Conservation (phyloP, 2,113 vertebrate species). For the Aegotheles bennettii region DNA sequence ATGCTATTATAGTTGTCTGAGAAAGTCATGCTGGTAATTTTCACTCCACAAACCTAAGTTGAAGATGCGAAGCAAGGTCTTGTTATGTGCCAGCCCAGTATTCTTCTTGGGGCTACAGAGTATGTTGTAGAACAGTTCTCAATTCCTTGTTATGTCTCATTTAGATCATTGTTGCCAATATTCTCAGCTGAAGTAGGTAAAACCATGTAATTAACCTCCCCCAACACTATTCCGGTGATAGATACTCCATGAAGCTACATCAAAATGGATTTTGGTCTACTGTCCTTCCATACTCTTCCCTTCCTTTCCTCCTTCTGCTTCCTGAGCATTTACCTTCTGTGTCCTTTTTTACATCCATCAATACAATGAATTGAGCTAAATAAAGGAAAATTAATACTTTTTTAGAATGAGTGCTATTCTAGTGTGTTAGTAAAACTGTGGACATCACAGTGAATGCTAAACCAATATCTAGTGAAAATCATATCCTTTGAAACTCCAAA, state of each 20-base stretch:
- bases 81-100: not conserved
- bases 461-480: not conserved
- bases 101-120: not conserved
- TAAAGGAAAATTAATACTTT: not conserved
- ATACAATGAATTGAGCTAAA: not conserved
- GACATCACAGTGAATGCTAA: not conserved
- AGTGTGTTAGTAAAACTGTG: not conserved
- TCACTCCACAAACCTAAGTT: not conserved
- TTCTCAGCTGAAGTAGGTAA: not conserved
- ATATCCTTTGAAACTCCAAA: not conserved
- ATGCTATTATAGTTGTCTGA: not conserved
- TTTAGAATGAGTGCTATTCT: not conserved
- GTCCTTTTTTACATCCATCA: not conserved
- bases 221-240: accelerated
- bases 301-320: not conserved
- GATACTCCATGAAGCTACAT: not conserved
- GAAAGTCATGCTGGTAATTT: too few relatives aligned
- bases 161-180: not conserved
- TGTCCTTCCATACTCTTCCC: not conserved
- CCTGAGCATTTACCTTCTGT: not conserved
- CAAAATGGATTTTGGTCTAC: not conserved
- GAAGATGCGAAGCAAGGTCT: not conserved
- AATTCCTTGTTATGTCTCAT: not conserved
- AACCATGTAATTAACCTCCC: not conserved
- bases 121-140: not conserved